A percentile compares a stretch with the other conserved stretches of the same genome.
phyloP scores from a whole-genome alignment of 2,113 vertebrate species.

The Perca flavescens region DNA sequence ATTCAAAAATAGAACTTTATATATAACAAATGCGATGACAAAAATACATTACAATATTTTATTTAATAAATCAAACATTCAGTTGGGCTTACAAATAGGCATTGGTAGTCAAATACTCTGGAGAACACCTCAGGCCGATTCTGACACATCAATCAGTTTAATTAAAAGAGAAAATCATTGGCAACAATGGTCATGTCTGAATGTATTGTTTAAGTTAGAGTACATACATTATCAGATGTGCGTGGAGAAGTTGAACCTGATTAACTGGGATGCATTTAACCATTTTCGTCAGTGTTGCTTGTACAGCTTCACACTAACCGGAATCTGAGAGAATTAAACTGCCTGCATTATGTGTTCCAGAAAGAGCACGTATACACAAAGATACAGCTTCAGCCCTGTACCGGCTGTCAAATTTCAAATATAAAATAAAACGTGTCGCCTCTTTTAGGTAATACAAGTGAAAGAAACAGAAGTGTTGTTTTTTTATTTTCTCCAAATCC shows the following conservation, averaged over 20 bases:
- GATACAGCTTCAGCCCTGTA: background rate
- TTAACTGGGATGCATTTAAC: background rate
- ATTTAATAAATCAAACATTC: conserved; percentile 37
- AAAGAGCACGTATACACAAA: background rate
- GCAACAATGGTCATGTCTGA: background rate
- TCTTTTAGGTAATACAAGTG: background rate
- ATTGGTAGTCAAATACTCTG: background rate
- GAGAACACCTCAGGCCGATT: background rate
- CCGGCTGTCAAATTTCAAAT: conserved; percentile 14
- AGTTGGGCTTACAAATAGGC: conserved; percentile 22
- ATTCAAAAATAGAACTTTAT: background rate
- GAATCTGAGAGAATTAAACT: background rate
- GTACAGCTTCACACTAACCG: background rate
- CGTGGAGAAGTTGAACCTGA: background rate
- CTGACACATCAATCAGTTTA: background rate
- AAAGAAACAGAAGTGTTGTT: background rate
- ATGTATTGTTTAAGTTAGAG: background rate
- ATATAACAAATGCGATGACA: background rate
- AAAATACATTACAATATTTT: background rate
- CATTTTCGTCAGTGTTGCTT: background rate
- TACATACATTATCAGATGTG: background rate
- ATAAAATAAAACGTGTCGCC: background rate
- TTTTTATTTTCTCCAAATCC: too few relatives aligned
- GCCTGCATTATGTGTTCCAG: background rate
- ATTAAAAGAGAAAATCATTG: background rate